Evolutionary conservation across 2,113 vertebrate species (phyloP).

Genomic region (Malaclemys terrapin): DNA sequence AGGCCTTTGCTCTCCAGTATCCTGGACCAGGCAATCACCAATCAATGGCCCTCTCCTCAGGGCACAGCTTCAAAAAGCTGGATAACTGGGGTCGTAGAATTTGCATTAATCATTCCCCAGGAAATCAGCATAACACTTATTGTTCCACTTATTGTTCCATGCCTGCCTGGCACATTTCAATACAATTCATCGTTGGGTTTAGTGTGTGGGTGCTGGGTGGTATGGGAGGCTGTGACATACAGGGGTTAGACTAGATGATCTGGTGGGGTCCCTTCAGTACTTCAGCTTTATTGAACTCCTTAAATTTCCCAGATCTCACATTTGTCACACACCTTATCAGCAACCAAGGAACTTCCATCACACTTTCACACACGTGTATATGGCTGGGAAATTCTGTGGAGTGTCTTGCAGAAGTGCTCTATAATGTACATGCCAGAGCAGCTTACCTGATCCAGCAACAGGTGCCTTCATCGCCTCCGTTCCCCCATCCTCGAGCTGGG

Average conservation of each 20-base stretch:
- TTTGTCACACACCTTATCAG: neutral
- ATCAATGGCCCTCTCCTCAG: neutral
- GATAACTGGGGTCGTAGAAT: neutral
- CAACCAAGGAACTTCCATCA: neutral
- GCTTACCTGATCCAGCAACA: neutral
- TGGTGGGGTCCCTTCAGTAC: neutral
- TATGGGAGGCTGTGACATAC: neutral
- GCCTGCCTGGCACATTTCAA: neutral
- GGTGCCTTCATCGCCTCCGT: neutral
- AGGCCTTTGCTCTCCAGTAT: neutral
- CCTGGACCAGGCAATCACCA: neutral
- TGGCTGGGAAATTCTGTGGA: neutral
- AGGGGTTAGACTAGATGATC: neutral
- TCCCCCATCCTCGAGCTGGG: neutral
- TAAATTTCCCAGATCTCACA: neutral
- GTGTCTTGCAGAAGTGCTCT: neutral
- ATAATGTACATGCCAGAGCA: neutral
- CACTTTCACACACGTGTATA: neutral
- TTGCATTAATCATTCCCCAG: neutral
- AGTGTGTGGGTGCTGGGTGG: too few species aligned
- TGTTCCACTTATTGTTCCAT: too few species aligned
- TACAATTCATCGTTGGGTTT: neutral
- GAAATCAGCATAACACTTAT: neutral
- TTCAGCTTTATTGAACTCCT: neutral
- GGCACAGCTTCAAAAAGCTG: neutral